Conservation (phyloP, 2,888 invertebrate genomes). For the Cephus sareptanus region DNA sequence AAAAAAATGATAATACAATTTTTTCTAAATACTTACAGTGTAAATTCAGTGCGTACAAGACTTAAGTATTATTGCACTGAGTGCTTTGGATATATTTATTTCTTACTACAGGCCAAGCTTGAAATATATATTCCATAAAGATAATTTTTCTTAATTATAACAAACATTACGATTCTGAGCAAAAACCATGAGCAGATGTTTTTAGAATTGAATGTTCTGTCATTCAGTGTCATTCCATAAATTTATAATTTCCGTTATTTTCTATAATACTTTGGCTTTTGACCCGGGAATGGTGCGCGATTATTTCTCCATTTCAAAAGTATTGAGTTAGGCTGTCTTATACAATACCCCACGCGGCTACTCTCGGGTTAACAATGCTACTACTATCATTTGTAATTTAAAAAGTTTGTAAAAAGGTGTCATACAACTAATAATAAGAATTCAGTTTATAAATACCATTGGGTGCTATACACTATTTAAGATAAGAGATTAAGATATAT, state of each 20-base stretch:
- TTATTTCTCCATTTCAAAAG: not conserved
- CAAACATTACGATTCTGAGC: not conserved
- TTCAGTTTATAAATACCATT: not conserved
- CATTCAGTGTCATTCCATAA: constrained; percentile 11
- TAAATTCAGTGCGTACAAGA: not conserved
- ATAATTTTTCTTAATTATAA: not conserved
- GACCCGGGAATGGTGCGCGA: not conserved
- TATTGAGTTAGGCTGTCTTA: too few relatives aligned
- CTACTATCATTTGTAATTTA: not conserved
- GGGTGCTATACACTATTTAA: not conserved
- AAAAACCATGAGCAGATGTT: not conserved
- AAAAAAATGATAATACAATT: not conserved
- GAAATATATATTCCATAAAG: not conserved
- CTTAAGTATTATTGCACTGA: not conserved
- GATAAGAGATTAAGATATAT: not conserved
- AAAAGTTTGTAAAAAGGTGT: not conserved
- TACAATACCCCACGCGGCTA: too few relatives aligned
- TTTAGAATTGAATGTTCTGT: not conserved
- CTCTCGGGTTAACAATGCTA: not conserved
- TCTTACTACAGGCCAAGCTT: not conserved
- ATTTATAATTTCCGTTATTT: constrained; percentile 12
- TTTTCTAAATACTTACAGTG: not conserved
- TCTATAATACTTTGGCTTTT: not conserved
- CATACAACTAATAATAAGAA: not conserved
- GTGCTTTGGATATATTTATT: not conserved